phyloP scores from a whole-genome alignment of 2,113 vertebrate species.

The Clupea harengus region DNA sequence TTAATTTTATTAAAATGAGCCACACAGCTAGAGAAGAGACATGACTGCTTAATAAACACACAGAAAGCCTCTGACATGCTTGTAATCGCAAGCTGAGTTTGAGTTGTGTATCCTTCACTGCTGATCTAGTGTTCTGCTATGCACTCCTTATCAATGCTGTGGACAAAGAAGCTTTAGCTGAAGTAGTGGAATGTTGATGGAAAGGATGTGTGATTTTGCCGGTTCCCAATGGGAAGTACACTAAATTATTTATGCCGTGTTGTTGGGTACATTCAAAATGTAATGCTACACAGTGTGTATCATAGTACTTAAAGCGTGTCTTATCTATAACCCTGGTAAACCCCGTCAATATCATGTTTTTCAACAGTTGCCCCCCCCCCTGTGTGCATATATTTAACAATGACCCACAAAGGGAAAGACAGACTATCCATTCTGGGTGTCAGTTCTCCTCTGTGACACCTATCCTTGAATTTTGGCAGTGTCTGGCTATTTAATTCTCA shows the following conservation, averaged over 20 bases:
- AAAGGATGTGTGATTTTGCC: background rate
- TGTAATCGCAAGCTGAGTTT: background rate
- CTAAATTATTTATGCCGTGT: background rate
- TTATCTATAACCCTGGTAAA: background rate
- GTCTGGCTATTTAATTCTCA: conserved; percentile 23
- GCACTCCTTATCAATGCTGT: background rate
- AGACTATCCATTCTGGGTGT: background rate
- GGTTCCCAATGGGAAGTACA: background rate
- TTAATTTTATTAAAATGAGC: background rate
- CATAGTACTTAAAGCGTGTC: background rate
- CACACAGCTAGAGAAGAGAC: background rate
- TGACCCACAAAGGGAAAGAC: background rate
- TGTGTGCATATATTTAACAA: background rate
- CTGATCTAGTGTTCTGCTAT: too few relatives aligned
- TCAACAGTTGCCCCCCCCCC: background rate
- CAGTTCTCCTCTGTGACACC: conserved; percentile 12
- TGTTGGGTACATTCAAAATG: background rate
- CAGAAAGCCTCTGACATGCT: background rate
- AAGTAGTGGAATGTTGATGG: background rate
- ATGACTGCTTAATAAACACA: background rate
- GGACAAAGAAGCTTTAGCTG: background rate
- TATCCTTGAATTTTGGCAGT: conserved; percentile 25
- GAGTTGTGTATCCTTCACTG: too few relatives aligned
- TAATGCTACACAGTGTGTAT: background rate
- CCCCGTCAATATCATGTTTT: background rate